Base-by-base conservation (phyloP, 2,797 vertebrate genomes). In the Eulemur mongoz region DNA sequence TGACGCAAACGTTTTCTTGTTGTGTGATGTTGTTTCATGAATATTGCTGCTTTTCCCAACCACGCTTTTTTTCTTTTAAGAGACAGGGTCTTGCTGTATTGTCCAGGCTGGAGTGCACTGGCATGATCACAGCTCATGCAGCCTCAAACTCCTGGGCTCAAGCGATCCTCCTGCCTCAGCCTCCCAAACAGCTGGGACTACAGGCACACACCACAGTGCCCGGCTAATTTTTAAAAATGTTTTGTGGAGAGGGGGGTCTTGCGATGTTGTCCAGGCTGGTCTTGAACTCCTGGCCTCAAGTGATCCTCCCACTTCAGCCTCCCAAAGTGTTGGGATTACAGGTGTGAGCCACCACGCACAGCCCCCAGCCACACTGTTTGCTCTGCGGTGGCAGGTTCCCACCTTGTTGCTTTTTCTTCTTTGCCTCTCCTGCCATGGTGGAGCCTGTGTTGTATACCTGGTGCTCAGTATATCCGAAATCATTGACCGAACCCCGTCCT, bases 371-470 rank as follows among this genome's bases (percentile, higher is more conserved):
- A 67, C 18, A 9, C n/a, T 0, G 0, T 70, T 59, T 73, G 52
- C 72, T 70, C 13, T 7, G 1, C 0, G 35, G 38, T 18, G 27
- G 38, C 48, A 7, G 15, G 27, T 23, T 79, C 63, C 20, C 15
- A 38, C 38, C 20, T 38, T 10, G 1, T 13, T 17, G 23, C 48
- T 22, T 69, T 40, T n/a, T 35, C 73, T 14, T 38, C 40, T 32
- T 50, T 23, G 7, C 20, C 13, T 45, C 35, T 91, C 59, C 67
- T 0, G 4, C 57, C 27, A 0, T 57, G 2, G 0, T 10, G 1
- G 10, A 17, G 59, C 59, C 14, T 13, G 4, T 3, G 7, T 18
- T 0, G 2, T 13, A 0, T 3, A 3, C 4, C 1, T 12, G 7
- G 23, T 2, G 32, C 90, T 93, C 70, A 0, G 45, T 10, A 3